Evolutionary conservation across 1,140 invertebrate genomes (phyloP), one percentile per base, ranked within the genome.

Genomic region (Psix sp.): DNA sequence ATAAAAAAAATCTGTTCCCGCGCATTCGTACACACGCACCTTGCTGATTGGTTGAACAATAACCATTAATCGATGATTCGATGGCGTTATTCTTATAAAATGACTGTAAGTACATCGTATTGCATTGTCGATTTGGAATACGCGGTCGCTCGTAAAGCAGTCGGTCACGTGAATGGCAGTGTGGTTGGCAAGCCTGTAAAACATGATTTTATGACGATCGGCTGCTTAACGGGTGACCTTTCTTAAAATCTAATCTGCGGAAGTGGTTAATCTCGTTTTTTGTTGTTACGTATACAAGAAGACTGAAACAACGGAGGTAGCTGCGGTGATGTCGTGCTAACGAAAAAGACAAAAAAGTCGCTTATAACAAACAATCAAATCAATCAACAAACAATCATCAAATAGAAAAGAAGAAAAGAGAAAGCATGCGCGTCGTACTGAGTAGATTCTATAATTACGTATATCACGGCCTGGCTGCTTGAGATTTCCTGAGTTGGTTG

Each of bases 391-490:
- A 79, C 52, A 82, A 83, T 79, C 59, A n/a, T n/a, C n/a, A n/a
- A n/a, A n/a, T n/a, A n/a, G 68, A 80, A 68, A 65, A 81, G 79
- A 13, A 39, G 51, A 77, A 79, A 79, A 77, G 74, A 78, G 70
- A 80, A 60, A 76, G n/a, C 51, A 77, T 77, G 76, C 65, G 72
- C 62, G 26, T 72, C 38, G 71, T 77, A 82, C 76, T 79, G 40
- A 82, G 71, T 81, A 81, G 66, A 79, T 79, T 80, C 79, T 85
- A 85, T 82, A 82, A 81, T 78, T 84, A 84, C 77, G 45, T 77
- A 77, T 82, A 87, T 87, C 85, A 86, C 86, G 85, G 86, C 86
- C 85, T 87, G 86, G 77, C 82, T 87, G 85, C 84, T 86, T 87
- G 75, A 84, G 82, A 81, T 86, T 86, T 84, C 84, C 85, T 87